These are phyloP conservation scores for Ardeotis arabs DNA, from an alignment of 2,113 vertebrate species.

Conservation along the genomic window DNA sequence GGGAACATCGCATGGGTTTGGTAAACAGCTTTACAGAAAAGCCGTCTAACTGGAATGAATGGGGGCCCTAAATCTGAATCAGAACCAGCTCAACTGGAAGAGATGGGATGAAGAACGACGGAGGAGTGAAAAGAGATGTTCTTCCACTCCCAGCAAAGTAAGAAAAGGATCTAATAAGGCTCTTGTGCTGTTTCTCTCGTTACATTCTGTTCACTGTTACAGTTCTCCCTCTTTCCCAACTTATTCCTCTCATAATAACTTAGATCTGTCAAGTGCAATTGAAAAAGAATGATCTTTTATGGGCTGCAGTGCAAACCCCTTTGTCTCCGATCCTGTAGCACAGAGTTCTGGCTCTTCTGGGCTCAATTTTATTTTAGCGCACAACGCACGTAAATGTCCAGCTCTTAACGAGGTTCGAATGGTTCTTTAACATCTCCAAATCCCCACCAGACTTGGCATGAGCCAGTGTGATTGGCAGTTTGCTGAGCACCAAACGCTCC, in stretches of 20 bases:
- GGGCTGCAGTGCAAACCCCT: neutral
- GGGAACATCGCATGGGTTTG: neutral
- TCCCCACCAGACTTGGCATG: neutral
- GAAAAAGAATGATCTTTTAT: constrained; percentile 7
- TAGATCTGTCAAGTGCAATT: neutral
- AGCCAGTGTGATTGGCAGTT: neutral
- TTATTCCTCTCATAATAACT: neutral
- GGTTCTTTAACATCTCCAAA: neutral
- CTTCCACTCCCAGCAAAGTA: neutral
- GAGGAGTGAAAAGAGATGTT: neutral
- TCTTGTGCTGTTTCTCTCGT: neutral
- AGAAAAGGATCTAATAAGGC: neutral
- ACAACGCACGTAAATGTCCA: neutral
- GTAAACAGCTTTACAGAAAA: constrained; percentile 2
- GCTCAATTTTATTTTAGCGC: neutral
- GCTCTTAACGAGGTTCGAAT: neutral
- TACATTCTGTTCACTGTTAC: neutral
- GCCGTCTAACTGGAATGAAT: neutral
- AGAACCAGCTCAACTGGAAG: neutral
- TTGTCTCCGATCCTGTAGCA: neutral
- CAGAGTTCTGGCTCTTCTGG: neutral
- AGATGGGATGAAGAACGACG: neutral
- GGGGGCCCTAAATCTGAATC: constrained; percentile 11
- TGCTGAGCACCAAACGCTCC: neutral
- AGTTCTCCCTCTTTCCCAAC: neutral